Conservation (phyloP, 2,797 vertebrate species). For the Alca torda region DNA sequence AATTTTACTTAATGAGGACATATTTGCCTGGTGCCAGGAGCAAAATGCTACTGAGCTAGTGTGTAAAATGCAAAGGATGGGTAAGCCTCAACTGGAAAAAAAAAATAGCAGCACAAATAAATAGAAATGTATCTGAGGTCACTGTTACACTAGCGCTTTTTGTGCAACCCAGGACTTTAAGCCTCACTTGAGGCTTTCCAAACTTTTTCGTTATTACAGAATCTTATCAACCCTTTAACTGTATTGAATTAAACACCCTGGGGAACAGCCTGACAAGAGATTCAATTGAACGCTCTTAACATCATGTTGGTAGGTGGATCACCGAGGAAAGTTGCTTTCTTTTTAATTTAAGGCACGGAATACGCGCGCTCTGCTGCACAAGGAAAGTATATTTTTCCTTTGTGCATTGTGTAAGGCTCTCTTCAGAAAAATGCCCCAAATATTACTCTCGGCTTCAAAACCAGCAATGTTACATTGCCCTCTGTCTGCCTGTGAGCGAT, state of each 20-base stretch:
- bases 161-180: not conserved
- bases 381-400: not conserved
- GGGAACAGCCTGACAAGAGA: slow-evolving; percentile 34
- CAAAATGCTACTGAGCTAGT: not conserved
- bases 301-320: not conserved
- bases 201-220: slow-evolving; percentile 16
- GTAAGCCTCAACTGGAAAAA: not conserved
- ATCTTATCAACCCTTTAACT: slow-evolving; percentile 33
- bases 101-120: not conserved
- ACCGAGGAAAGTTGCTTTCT: not conserved
- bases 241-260: slow-evolving; percentile 52
- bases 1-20: slow-evolving; percentile 57
- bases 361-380: not conserved
- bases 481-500: not conserved
- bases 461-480: slow-evolving; percentile 24
- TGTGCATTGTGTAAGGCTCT: not conserved
- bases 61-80: not conserved
- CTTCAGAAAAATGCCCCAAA: not conserved
- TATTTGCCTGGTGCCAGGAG: slow-evolving; percentile 25
- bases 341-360: not conserved
- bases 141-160: not conserved
- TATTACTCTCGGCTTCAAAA: not conserved
- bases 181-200: slow-evolving; percentile 8
- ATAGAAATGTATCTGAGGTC: not conserved
- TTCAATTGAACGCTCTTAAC: slow-evolving; percentile 33